These are phyloP conservation scores for Escarpia spicata DNA, from an alignment of 2,888 invertebrate species.

Conservation along the genomic window DNA sequence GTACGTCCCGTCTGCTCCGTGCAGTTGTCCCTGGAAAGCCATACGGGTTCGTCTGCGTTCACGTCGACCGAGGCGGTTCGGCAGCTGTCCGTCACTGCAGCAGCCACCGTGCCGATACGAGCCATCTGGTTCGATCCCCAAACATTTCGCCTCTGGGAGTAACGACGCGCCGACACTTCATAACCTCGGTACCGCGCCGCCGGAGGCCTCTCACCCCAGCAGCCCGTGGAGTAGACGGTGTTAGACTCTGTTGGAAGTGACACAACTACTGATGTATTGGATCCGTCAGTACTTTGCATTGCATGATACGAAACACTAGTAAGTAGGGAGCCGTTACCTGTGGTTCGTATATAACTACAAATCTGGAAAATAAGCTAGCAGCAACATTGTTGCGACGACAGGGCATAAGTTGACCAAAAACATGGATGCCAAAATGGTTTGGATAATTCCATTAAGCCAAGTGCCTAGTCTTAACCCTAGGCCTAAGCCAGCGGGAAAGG, in stretches of 20 bases:
- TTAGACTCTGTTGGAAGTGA: neutral
- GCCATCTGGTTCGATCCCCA: neutral
- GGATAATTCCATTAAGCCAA: no score
- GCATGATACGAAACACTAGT: neutral
- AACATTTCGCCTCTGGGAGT: neutral
- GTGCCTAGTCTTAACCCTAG: no score
- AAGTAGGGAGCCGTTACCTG: neutral
- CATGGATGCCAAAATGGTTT: neutral
- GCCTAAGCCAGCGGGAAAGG: no score
- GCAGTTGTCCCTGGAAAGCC: neutral
- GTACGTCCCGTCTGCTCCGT: neutral
- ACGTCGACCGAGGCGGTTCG: neutral
- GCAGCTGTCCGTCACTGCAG: neutral
- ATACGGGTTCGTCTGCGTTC: neutral
- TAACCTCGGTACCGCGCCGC: neutral
- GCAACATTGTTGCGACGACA: neutral
- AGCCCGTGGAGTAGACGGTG: neutral
- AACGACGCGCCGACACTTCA: neutral
- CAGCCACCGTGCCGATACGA: neutral
- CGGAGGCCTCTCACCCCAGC: neutral
- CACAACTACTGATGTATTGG: neutral
- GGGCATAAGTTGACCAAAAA: neutral
- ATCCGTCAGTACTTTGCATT: neutral
- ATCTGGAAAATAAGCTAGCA: neutral
- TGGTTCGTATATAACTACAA: neutral